phyloP scores from a whole-genome alignment of 2,888 invertebrate species.

The Drosophila helvetica region DNA sequence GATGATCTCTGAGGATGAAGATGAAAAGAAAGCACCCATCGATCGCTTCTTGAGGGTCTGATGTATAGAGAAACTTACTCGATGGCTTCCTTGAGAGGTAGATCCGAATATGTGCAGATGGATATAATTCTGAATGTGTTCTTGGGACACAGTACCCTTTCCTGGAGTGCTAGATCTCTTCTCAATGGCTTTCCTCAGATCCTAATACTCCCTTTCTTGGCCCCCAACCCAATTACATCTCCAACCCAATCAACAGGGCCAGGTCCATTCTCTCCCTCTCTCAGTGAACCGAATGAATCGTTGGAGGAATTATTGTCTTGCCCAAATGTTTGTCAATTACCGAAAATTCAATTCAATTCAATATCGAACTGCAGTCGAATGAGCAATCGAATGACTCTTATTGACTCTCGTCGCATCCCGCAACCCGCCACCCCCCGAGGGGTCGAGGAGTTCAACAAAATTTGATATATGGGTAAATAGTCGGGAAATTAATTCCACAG shows the following conservation, averaged over 20 bases:
- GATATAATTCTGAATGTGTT: too few species aligned
- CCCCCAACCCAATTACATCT: neutral
- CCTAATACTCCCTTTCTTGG: too few species aligned
- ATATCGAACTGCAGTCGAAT: constrained; percentile 3
- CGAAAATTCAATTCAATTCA: constrained; percentile 33
- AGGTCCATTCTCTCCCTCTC: constrained; percentile 23
- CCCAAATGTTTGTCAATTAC: constrained; percentile 39
- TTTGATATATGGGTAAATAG: constrained; percentile 34
- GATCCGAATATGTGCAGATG: too few species aligned
- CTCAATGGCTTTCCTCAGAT: neutral
- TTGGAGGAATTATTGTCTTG: constrained; percentile 32
- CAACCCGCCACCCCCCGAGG: constrained; percentile 10
- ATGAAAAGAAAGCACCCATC: too few species aligned
- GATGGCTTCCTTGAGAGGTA: too few species aligned
- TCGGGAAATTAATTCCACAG: constrained; percentile 45
- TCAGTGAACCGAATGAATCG: constrained; percentile 9
- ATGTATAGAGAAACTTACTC: too few species aligned
- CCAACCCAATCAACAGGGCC: neutral
- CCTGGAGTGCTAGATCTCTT: neutral
- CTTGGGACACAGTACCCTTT: too few species aligned
- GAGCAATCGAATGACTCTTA: constrained; percentile 40
- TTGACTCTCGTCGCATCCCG: constrained; percentile 29
- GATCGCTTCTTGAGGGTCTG: too few species aligned
- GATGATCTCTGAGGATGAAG: too few species aligned
- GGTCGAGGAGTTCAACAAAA: constrained; percentile 13